Base-by-base conservation (phyloP, 2,797 vertebrate species). In the Lutjanus campechanus region DNA sequence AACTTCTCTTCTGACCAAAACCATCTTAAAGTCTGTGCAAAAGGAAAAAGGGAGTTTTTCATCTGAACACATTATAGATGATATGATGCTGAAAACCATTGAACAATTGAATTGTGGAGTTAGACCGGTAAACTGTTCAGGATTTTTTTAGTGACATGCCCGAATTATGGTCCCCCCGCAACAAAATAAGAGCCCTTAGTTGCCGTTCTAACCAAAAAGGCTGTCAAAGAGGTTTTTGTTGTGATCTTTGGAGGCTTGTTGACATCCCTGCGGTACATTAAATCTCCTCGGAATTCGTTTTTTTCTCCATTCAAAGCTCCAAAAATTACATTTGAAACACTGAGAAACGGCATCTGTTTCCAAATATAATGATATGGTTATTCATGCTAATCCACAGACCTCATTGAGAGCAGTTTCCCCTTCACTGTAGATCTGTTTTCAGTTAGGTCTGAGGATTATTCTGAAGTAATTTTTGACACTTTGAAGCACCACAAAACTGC, bases 301-400 rank as follows among this genome's bases (percentile, higher is more conserved):
- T 63, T 61, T 68, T 76, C 56, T 15, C 0, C 25, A 16, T 73
- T 77, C 41, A 73, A 58, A 65, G 47, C 43, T 25, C 46, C 11
- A n/a, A 44, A 59, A 29, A 66, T 4, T 5, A 49, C 49, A 41
- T 53, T 49, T 62, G 19, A 82, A 79, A 63, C 64, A n/a, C 19
- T 2, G 36, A 58, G 47, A 25, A 47, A 75, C 47, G 51, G 78
- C 84, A 86, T 85, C 85, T 85, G 84, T 47, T 86, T 81, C 61
- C 55, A 69, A 41, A 85, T 82, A n/a, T 65, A 62, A 79, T 69
- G 50, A 85, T 40, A 64, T 64, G 77, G 49, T 75, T 82, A 71
- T 79, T 82, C 59, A 63, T 22, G 59, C 80, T 53, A 43, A 63
- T 81, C 72, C 67, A 20, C 72, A 59, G 29, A 53, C 66, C 49